A percentile compares a stretch with the other conserved stretches of the same genome.
phyloP scores from a whole-genome alignment of 2,797 vertebrate species.

The Chloroceryle amazona region DNA sequence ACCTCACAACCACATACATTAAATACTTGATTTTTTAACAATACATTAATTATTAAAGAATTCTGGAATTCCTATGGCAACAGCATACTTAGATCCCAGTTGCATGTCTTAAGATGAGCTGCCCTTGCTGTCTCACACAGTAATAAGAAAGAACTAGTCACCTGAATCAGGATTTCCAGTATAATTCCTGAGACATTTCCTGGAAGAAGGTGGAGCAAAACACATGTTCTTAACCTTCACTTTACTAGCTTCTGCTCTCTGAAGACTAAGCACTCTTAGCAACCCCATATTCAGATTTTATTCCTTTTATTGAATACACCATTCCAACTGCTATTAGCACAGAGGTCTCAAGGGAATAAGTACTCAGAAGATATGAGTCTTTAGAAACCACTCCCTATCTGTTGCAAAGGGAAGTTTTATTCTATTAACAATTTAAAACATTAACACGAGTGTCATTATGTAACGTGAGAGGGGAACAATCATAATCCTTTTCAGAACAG shows the following conservation, averaged over 20 bases:
- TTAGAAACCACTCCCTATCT: not conserved
- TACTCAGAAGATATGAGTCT: not conserved
- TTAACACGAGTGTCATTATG: not conserved
- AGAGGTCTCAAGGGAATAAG: not conserved
- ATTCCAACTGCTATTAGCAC: not conserved
- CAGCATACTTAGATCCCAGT: not conserved
- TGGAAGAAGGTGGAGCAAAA: not conserved
- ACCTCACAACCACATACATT: conserved; percentile 1
- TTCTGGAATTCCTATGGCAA: conserved; percentile 64
- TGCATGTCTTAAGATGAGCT: not conserved
- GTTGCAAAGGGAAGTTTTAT: not conserved
- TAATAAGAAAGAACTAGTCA: not conserved
- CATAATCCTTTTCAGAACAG: not conserved
- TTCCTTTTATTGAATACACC: not conserved
- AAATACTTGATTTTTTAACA: conserved; percentile 58
- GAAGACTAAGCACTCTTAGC: not conserved
- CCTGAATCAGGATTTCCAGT: not conserved
- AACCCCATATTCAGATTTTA: not conserved
- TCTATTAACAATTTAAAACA: not conserved
- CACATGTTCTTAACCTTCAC: not conserved
- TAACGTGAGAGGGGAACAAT: not conserved
- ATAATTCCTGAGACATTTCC: not conserved
- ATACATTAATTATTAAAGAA: conserved; percentile 70
- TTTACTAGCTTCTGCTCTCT: not conserved
- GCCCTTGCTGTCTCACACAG: not conserved